A percentile compares a stretch with the other conserved stretches of the same genome.
phyloP scores from a whole-genome alignment of 2,113 vertebrate species.

The Rhinogobius similis region DNA sequence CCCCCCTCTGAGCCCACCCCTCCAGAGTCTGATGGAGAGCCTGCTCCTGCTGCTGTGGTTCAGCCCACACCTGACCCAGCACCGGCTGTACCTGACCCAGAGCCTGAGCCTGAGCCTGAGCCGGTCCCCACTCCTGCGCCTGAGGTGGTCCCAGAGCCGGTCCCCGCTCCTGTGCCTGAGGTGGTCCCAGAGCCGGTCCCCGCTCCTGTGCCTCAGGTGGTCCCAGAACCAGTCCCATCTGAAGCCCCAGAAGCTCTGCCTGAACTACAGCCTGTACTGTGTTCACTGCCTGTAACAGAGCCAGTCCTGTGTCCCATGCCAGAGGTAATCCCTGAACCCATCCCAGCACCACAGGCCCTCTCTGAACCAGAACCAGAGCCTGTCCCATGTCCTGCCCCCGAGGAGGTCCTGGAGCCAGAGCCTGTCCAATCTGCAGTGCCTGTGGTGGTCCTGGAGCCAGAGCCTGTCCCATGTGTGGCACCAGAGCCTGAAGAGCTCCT shows the following conservation, averaged over 20 bases:
- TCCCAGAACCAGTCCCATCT: neutral
- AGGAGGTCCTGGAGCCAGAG: neutral
- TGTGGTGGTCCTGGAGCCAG: neutral
- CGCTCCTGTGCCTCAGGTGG: neutral
- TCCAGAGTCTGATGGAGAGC: constrained; percentile 8
- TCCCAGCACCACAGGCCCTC: neutral
- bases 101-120: neutral
- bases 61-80: constrained; percentile 8
- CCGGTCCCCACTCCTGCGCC: no score
- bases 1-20: neutral
- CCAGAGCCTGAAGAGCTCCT: constrained; percentile 3
- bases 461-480: neutral
- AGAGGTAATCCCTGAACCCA: neutral
- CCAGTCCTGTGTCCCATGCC: neutral
- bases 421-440: neutral
- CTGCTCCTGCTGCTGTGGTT: constrained; percentile 2
- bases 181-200: neutral
- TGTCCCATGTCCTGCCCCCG: neutral
- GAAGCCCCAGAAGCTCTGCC: neutral
- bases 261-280: neutral
- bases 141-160: neutral
- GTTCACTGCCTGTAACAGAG: neutral
- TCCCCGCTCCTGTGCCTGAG: neutral
- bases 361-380: neutral
- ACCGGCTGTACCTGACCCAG: constrained; percentile 11